Conservation (phyloP, 64 coral and sea anemone genomes). For the Actinia equina region DNA sequence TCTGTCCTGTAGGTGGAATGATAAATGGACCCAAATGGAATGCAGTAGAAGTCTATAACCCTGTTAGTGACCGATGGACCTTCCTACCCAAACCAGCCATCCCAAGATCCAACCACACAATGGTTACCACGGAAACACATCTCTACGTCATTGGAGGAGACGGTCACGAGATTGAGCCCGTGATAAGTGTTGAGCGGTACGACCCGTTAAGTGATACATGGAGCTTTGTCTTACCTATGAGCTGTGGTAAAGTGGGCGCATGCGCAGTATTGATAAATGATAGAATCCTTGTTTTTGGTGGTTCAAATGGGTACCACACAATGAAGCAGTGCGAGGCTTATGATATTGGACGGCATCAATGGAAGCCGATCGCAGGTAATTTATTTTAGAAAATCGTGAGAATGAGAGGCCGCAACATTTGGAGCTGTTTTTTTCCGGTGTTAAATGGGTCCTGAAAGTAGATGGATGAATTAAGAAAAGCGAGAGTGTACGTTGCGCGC, state of each 20-base stretch:
- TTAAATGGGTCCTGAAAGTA: too few species aligned
- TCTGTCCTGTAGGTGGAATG: constrained; percentile 37
- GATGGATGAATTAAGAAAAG: too few species aligned
- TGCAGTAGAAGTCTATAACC: constrained; percentile 78
- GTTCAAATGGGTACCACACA: constrained; percentile 64
- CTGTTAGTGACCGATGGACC: constrained; percentile 71
- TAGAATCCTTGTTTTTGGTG: constrained; percentile 74
- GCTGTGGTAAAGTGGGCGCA: constrained; percentile 72
- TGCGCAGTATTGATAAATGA: constrained; percentile 60
- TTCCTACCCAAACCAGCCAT: constrained; percentile 54
- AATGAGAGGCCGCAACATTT: too few species aligned
- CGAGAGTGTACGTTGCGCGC: too few species aligned
- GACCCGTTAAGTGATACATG: constrained; percentile 67
- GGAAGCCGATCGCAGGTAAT: constrained; percentile 51
- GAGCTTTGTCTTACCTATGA: constrained; percentile 84
- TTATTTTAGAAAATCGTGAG: not conserved
- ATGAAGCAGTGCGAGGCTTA: constrained; percentile 70
- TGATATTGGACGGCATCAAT: constrained; percentile 51
- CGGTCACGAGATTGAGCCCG: constrained; percentile 75
- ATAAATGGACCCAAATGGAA: constrained; percentile 49
- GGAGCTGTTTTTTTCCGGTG: too few species aligned
- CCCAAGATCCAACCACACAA: constrained; percentile 49
- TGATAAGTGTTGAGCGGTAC: constrained; percentile 81
- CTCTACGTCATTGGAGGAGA: constrained; percentile 85
- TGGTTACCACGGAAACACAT: constrained; percentile 61